These are phyloP conservation scores for Novumbra hubbsi DNA, from an alignment of 2,797 vertebrate genomes.

Conservation along the genomic window DNA sequence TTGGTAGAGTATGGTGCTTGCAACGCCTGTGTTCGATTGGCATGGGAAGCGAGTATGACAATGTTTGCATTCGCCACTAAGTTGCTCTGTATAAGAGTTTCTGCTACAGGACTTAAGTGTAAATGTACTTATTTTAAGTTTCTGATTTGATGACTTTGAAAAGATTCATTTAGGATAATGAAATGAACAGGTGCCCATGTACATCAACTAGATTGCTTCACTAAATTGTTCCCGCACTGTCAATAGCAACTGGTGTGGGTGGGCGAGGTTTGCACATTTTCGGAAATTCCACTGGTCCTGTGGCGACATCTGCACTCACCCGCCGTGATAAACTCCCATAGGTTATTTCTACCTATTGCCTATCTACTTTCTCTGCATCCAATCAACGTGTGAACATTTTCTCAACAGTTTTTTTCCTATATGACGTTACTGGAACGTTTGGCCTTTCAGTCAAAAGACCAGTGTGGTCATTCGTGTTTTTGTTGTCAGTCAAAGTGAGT, in stretches of 20 bases:
- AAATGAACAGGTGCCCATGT: neutral
- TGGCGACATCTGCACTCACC: slow-evolving; percentile 31
- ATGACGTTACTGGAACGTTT: slow-evolving; percentile 39
- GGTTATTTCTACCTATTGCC: slow-evolving; percentile 38
- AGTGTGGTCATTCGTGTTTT: slow-evolving; percentile 44
- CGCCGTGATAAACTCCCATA: slow-evolving; percentile 36
- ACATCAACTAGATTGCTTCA: slow-evolving; percentile 63
- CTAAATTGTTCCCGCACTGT: slow-evolving; percentile 40
- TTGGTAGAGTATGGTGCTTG: too few relatives aligned
- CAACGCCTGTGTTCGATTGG: too few relatives aligned
- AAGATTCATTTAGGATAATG: neutral
- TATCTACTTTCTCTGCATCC: slow-evolving; percentile 41
- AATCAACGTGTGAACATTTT: slow-evolving; percentile 43
- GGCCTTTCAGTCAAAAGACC: slow-evolving; percentile 27
- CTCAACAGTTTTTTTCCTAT: slow-evolving; percentile 41
- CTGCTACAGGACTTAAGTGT: too few relatives aligned
- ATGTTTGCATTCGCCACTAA: too few relatives aligned
- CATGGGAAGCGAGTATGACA: too few relatives aligned
- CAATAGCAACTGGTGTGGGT: slow-evolving; percentile 49
- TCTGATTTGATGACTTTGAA: neutral
- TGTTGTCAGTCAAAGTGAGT: slow-evolving; percentile 15
- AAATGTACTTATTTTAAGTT: neutral
- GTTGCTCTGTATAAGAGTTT: too few relatives aligned
- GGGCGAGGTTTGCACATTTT: too few relatives aligned
- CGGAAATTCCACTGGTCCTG: too few relatives aligned